phyloP scores from a whole-genome alignment of 2,888 invertebrate genomes.

The Hylaea fasciaria region DNA sequence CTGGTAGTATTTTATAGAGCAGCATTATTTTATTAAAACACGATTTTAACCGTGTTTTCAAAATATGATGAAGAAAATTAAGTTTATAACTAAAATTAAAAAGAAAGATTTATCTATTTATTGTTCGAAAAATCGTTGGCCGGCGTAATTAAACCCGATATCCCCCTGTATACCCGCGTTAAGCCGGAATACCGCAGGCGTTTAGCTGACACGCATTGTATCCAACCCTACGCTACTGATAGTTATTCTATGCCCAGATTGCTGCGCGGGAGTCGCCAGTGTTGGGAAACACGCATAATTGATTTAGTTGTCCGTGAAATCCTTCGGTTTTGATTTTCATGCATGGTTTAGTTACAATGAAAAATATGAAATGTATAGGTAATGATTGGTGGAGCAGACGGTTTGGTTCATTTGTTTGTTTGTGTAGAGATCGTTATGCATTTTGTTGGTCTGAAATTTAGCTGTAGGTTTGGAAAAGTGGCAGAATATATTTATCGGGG shows the following conservation, averaged over 20 bases:
- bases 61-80: too few species aligned
- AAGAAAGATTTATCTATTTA: too few species aligned
- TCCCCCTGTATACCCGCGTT: conserved; percentile 57
- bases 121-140: not conserved
- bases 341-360: conserved; percentile 60
- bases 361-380: conserved; percentile 30
- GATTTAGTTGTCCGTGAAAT: conserved; percentile 80
- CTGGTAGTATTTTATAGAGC: too few species aligned
- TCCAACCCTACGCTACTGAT: conserved; percentile 56
- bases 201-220: conserved; percentile 80
- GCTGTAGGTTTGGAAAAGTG: not conserved
- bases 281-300: conserved; percentile 74
- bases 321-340: conserved; percentile 61
- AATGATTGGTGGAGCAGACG: conserved; percentile 16
- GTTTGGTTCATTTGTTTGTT: conserved; percentile 13
- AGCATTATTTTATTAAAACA: too few species aligned
- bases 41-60: too few species aligned
- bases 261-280: conserved; percentile 66
- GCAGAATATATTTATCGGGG: not conserved
- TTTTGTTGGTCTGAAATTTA: not conserved
- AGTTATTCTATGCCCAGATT: conserved; percentile 27
- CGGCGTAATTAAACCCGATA: too few species aligned
- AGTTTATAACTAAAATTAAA: too few species aligned
- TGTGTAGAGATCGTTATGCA: not conserved
- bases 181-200: conserved; percentile 79